A percentile compares a stretch with the other conserved stretches of the same genome.
Conservation (phyloP, 1,140 invertebrate genomes). For the Drosophila pallidifrons region DNA sequence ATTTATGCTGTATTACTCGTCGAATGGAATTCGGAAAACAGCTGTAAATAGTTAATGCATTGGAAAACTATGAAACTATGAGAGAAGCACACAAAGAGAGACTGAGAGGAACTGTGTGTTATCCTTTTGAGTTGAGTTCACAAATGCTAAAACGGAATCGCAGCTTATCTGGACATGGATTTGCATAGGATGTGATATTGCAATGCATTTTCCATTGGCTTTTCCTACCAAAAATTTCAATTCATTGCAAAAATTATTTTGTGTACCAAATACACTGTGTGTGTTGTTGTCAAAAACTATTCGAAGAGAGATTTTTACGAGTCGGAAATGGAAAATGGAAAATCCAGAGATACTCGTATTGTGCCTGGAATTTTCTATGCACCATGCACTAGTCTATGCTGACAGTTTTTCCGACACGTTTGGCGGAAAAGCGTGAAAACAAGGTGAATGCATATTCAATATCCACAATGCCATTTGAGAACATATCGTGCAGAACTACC, state of each 20-base stretch:
- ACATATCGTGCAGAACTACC: background rate
- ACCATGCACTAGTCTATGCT: background rate
- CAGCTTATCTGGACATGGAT: conserved; percentile 41
- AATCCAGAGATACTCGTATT: background rate
- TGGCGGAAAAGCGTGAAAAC: conserved; percentile 7
- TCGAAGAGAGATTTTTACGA: conserved; percentile 17
- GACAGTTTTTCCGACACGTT: conserved; percentile 8
- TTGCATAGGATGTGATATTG: conserved; percentile 23
- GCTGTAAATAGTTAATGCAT: conserved; percentile 17
- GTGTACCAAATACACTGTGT: background rate
- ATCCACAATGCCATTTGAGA: conserved; percentile 7
- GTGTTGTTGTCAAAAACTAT: conserved; percentile 25
- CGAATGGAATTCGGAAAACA: conserved; percentile 1
- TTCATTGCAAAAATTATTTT: conserved; percentile 56
- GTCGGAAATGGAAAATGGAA: conserved; percentile 50
- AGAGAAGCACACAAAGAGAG: background rate
- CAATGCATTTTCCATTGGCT: conserved; percentile 25
- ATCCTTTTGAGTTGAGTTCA: conserved; percentile 1
- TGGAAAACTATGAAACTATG: conserved; percentile 6
- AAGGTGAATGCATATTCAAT: conserved; percentile 28
- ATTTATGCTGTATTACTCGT: background rate
- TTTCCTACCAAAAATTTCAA: conserved; percentile 22
- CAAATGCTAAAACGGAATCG: conserved; percentile 41
- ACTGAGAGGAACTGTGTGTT: background rate
- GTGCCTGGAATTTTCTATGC: conserved; percentile 9